These are phyloP conservation scores for Hylaeus anthracinus DNA, from an alignment of 1,140 invertebrate genomes.

Conservation along the genomic window DNA sequence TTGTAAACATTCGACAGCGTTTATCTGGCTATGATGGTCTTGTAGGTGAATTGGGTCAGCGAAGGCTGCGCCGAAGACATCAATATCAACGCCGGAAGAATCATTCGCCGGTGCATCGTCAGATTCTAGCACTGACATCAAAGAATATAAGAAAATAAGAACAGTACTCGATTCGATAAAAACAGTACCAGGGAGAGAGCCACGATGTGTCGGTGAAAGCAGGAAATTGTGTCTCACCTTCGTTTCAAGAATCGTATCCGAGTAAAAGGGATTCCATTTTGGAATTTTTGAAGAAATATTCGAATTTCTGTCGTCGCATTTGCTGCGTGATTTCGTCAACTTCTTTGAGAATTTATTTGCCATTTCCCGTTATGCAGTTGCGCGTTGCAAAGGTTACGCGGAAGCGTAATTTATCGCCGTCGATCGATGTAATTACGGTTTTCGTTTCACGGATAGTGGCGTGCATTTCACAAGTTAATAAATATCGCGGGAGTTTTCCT, in stretches of 20 bases:
- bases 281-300: background rate
- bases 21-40: too few relatives aligned
- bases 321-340: background rate
- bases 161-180: background rate
- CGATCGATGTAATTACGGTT: background rate
- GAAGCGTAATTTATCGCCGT: too few relatives aligned
- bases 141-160: background rate
- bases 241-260: background rate
- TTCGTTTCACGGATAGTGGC: background rate
- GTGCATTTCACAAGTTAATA: background rate
- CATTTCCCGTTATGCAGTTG: background rate
- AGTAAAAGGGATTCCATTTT: background rate
- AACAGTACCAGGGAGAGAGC: background rate
- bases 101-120: background rate
- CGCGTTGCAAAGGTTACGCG: background rate
- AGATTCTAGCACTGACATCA: too few relatives aligned
- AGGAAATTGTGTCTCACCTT: slow-evolving; percentile 37
- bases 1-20: too few relatives aligned
- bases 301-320: background rate
- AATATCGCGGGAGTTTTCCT: too few relatives aligned
- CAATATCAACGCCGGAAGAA: too few relatives aligned
- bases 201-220: slow-evolving; percentile 9
- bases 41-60: background rate
- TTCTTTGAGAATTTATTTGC: background rate
- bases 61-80: too few relatives aligned